Evolutionary conservation across 1,140 invertebrate genomes (phyloP), one percentile per base, ranked within the genome.

Genomic region (Drosophila pectinifera): DNA sequence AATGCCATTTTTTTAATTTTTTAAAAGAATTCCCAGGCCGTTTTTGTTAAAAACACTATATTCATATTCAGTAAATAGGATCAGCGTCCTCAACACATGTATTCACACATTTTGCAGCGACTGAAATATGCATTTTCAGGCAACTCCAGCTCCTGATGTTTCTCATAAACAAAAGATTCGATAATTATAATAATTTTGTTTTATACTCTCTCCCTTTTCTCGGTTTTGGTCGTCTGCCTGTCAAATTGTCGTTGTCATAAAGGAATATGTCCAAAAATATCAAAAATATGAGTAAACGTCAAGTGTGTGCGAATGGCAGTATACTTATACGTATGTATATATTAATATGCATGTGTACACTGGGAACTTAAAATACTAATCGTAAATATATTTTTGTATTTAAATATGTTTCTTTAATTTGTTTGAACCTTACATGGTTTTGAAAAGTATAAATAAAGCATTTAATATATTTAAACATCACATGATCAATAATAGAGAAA

Each of bases 171-270:
- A 74, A 70, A 77, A 78, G 49, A 81, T 72, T 82, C 70, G 67
- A 86, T 81, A 86, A 82, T 86, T 86, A 82, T 88, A 58, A 86
- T 81, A 86, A 86, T 85, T 85, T 61, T 46, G 42, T 51, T 76
- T 75, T 63, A 54, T 79, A 38, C 49, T 67, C 34, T 6, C 34
- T 11, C 36, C 11, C 7, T 18, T 16, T 22, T 22, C n/a, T 22
- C 10, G 11, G 16, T 41, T 38, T 36, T 61, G 53, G 34, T 53
- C 55, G 41, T 61, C 53, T 42, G 77, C 57, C 76, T 78, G 73
- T 80, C 80, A 86, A 85, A 85, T 78, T 81, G 63, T 85, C 59
- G 70, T 78, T 82, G 74, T 69, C 78, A 86, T 81, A 86, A 81
- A 86, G 80, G 68, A 65, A 62, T 73, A 86, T 81, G 65, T 34